Evolutionary conservation across 2,797 vertebrate genomes (phyloP), one percentile per base, ranked within the genome.

Genomic region (Stomatorhinus walkeri): DNA sequence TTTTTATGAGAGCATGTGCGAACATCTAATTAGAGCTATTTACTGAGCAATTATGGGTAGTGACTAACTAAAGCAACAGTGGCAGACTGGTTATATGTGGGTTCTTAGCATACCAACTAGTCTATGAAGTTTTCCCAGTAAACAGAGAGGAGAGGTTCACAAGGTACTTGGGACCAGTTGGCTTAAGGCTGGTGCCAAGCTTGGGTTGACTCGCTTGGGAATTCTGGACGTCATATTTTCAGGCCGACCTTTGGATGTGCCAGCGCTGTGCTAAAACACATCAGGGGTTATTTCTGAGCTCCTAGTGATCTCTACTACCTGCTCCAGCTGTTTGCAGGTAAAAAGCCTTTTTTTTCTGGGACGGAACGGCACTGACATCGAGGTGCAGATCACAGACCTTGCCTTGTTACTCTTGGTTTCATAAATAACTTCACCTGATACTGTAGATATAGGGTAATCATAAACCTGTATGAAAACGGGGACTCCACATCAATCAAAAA

Each of bases 41-140:
- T 92, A 88, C 89, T 88, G 88, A 90, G 89, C 91, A 90, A 94
- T 92, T 92, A 92, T 89, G 91, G 89, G 90, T 89, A 46, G 4
- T 59, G 88, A 90, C 92, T 95, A 92, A 92, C 92, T 95, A 94
- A 92, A 90, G 88, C 92, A 90, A 94, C 92, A 92, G 92, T 88
- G 91, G 88, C 91, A 88, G 88, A 88, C 90, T 68, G 91, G 89
- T 90, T 68, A 85, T 61, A 68, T 1, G 51, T 8, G 16, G 83
- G 46, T 90, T 93, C 93, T 94, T 92, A 92, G 91, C 91, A 91
- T 87, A 91, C 90, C 89, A 91, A 90, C 90, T 46, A 46, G 90
- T 90, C 92, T 93, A 91, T 91, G 93, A 90, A 90, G 90, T 93
- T 92, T 92, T 90, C 89, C 89, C 54, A 88, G 72, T 85, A 72